Conservation (phyloP, 1,140 invertebrate species). For the Parasteatoda tepidariorum region DNA sequence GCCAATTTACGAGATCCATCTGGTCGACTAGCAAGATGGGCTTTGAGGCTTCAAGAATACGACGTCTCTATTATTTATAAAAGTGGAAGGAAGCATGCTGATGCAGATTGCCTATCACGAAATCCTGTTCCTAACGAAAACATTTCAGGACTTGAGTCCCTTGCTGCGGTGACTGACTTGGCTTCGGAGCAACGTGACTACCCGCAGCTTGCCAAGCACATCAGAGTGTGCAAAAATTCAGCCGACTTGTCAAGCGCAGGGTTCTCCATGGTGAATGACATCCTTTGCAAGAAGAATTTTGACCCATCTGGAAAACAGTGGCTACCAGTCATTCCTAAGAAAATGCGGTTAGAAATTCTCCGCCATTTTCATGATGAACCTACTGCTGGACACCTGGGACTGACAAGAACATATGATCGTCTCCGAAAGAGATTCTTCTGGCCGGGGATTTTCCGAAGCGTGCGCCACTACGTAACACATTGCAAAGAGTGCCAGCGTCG, state of each 20-base stretch:
- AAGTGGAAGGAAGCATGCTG: slow-evolving; percentile 63
- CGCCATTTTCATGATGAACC: too few relatives aligned
- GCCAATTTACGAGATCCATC: slow-evolving; percentile 64
- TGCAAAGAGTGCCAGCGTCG: too few relatives aligned
- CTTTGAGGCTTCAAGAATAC: slow-evolving; percentile 69
- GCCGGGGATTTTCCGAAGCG: too few relatives aligned
- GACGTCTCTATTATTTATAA: slow-evolving; percentile 69
- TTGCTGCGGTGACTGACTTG: background rate
- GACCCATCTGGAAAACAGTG: background rate
- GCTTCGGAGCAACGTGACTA: background rate
- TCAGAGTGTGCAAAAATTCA: background rate
- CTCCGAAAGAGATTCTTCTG: too few relatives aligned
- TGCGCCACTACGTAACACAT: too few relatives aligned
- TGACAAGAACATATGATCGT: background rate
- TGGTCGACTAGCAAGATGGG: slow-evolving; percentile 61
- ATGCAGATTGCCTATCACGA: slow-evolving; percentile 29
- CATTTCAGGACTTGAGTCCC: background rate
- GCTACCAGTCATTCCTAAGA: background rate
- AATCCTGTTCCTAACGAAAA: background rate
- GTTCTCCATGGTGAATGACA: too few relatives aligned
- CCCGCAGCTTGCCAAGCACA: too few relatives aligned
- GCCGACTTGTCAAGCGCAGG: too few relatives aligned
- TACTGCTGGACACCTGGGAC: slow-evolving; percentile 19
- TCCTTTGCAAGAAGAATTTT: background rate
- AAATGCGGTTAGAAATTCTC: background rate